phyloP scores from a whole-genome alignment of 2,888 invertebrate genomes.

The Dicyrtomina minuta region DNA sequence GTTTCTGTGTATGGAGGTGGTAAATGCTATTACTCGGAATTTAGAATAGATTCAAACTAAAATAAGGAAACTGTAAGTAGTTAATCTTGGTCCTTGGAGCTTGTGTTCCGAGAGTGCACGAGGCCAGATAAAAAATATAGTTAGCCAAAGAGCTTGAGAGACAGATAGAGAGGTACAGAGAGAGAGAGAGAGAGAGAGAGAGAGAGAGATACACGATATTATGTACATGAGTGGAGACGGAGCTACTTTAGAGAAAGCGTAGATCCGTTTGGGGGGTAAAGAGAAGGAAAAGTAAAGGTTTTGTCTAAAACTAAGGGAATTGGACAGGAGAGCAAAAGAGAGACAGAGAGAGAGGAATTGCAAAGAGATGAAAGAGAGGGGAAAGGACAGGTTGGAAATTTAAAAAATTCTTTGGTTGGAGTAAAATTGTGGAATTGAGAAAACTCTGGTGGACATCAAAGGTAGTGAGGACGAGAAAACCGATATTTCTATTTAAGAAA shows the following conservation, averaged over 20 bases:
- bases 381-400: constrained; percentile 33
- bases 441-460: constrained; percentile 38
- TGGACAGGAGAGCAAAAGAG: background rate
- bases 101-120: no score
- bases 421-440: constrained; percentile 15
- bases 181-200: constrained; percentile 4
- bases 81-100: no score
- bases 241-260: background rate
- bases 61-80: no score
- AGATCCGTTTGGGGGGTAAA: background rate
- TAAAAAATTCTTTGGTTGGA: constrained; percentile 35
- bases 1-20: no score
- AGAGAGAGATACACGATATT: no score
- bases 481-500: constrained; percentile 33
- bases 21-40: no score
- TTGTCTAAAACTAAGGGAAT: background rate
- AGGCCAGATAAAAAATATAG: background rate
- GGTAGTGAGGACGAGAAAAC: constrained; percentile 22
- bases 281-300: background rate
- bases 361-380: background rate
- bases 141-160: constrained; percentile 20
- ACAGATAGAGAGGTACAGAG: background rate
- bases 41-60: no score
- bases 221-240: background rate
- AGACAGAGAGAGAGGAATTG: background rate